Evolutionary conservation across 2,888 invertebrate genomes (phyloP).

Genomic region (Lithophane socia): DNA sequence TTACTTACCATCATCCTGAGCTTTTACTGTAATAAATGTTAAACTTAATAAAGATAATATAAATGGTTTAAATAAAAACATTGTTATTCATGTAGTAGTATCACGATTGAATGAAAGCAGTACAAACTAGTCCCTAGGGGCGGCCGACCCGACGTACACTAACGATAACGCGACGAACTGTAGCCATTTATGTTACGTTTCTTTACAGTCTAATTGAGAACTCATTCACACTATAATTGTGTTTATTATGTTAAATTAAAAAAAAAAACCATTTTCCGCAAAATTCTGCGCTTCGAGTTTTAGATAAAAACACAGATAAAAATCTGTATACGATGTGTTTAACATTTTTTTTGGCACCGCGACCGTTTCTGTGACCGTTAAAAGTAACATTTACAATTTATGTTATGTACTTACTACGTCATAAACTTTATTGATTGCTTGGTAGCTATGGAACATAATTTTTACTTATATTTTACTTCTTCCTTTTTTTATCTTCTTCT

Average conservation of each 20-base stretch:
- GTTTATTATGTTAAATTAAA: neutral
- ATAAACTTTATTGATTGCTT: constrained; percentile 6
- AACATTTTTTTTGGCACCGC: neutral
- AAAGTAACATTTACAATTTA: constrained; percentile 9
- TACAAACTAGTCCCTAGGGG: constrained; percentile 26
- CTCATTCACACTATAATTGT: constrained; percentile 41
- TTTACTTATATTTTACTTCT: neutral
- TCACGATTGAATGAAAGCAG: constrained; percentile 12
- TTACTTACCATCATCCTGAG: constrained; percentile 52
- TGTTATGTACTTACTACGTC: constrained; percentile 16
- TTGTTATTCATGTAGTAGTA: constrained; percentile 17
- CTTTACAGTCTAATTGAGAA: constrained; percentile 41
- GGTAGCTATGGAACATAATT: neutral
- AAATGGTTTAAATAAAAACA: constrained; percentile 37
- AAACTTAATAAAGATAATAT: constrained; percentile 32
- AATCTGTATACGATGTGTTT: neutral
- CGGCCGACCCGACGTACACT: constrained; percentile 34
- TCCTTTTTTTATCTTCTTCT: neutral
- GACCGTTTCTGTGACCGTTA: neutral
- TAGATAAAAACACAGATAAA: neutral
- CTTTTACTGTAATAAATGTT: constrained; percentile 21
- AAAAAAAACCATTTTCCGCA: neutral
- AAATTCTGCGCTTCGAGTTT: constrained; percentile 2
- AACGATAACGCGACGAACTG: constrained; percentile 49
- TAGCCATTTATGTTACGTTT: constrained; percentile 47